These are phyloP conservation scores for Seriola dumerili DNA, from an alignment of 2,113 vertebrate species.

Conservation along the genomic window DNA sequence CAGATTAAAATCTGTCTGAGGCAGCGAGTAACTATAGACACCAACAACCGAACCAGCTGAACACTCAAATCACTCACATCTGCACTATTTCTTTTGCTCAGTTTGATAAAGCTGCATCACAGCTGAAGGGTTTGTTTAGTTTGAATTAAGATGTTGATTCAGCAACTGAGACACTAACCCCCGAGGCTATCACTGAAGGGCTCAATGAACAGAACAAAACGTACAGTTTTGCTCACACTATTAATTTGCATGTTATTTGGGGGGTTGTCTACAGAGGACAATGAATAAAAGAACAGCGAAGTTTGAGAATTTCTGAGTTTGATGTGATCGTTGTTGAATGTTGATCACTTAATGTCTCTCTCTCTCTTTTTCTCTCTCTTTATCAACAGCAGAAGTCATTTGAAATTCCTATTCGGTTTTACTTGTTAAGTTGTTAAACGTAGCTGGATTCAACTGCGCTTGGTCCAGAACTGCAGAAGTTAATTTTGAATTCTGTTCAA, in stretches of 20 bases:
- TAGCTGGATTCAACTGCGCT: not conserved
- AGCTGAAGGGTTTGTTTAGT: conserved; percentile 29
- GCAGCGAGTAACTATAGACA: not conserved
- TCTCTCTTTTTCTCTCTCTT: too few relatives aligned
- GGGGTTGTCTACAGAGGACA: not conserved
- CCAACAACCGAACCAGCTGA: not conserved
- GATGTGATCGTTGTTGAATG: not conserved
- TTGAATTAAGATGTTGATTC: conserved; percentile 33
- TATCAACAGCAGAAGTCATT: not conserved
- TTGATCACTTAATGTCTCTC: not conserved
- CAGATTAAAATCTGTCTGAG: conserved; percentile 23
- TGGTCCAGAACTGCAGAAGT: not conserved
- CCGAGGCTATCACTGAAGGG: conserved; percentile 10
- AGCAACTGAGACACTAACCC: not conserved
- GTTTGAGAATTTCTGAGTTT: not conserved
- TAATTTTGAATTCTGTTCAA: not conserved
- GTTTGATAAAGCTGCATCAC: conserved; percentile 10
- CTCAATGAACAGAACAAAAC: conserved; percentile 25
- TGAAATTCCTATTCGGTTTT: not conserved
- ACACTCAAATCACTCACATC: conserved; percentile 10
- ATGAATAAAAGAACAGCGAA: not conserved
- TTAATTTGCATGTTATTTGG: conserved; percentile 3
- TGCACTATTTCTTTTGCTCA: conserved; percentile 2
- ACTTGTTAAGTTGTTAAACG: not conserved
- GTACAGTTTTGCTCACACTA: not conserved